Evolutionary conservation across 2,797 vertebrate genomes (phyloP).

Genomic region (Enteromius trimaculatus): DNA sequence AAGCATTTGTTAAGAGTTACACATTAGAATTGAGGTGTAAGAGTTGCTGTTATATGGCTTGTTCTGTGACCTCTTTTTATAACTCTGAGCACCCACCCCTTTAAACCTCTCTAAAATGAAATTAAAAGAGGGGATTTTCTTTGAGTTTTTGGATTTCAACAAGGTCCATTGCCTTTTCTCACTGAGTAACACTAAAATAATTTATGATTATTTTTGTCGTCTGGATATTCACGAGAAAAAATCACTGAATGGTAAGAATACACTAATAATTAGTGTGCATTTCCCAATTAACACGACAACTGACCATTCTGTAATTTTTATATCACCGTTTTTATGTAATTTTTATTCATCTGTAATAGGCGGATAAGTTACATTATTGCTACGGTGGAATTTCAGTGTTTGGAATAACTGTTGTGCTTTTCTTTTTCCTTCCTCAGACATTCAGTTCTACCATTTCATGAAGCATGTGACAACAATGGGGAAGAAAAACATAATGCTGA

Average conservation of each 20-base stretch:
- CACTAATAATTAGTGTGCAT: background rate
- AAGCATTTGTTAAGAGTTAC: no score
- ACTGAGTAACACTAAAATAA: conserved; percentile 38
- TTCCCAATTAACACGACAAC: background rate
- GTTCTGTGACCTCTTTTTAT: no score
- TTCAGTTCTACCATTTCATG: conserved; percentile 70
- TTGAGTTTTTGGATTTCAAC: conserved; percentile 42
- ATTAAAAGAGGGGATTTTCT: conserved; percentile 25
- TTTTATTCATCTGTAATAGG: background rate
- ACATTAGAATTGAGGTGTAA: no score
- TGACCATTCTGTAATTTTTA: background rate
- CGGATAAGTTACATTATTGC: background rate
- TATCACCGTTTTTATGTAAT: background rate
- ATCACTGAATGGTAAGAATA: conserved; percentile 47
- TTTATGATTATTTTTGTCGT: conserved; percentile 48
- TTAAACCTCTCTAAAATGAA: no score
- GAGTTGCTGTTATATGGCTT: no score
- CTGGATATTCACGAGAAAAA: conserved; percentile 48
- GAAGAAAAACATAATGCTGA: conserved; percentile 53
- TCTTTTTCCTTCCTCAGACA: conserved; percentile 52
- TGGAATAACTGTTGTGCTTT: background rate
- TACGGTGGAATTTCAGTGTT: conserved; percentile 8
- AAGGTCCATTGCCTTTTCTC: conserved; percentile 37
- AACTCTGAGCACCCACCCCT: no score
- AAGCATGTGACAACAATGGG: conserved; percentile 50